Conservation (phyloP, 2,113 vertebrate genomes). For the Datnioides undecimradiatus region DNA sequence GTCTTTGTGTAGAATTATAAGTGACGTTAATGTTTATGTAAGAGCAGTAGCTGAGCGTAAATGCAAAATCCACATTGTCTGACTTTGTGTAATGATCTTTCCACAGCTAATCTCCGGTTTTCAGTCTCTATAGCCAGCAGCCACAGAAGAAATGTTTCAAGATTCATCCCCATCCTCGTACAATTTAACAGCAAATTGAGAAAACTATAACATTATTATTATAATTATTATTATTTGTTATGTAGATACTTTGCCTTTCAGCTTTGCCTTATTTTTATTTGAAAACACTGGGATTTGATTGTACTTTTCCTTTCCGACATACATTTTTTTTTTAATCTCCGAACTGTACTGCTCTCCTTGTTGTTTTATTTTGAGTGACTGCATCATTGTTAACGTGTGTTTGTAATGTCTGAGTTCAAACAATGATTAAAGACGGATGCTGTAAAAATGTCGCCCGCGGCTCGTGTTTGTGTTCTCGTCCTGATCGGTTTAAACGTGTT, state of each 20-base stretch:
- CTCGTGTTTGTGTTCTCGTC: slow-evolving; percentile 43
- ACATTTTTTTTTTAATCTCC: slow-evolving; percentile 64
- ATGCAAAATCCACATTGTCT: not conserved
- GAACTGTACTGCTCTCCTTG: slow-evolving; percentile 55
- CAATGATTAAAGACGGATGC: slow-evolving; percentile 71
- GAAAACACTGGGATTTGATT: slow-evolving; percentile 48
- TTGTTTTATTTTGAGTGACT: slow-evolving; percentile 68
- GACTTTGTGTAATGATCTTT: slow-evolving; percentile 19
- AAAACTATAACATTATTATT: slow-evolving; percentile 52
- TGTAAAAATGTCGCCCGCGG: slow-evolving; percentile 33
- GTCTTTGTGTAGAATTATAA: not conserved
- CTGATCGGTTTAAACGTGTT: slow-evolving; percentile 36
- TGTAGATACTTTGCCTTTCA: slow-evolving; percentile 73
- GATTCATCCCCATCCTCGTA: slow-evolving; percentile 59
- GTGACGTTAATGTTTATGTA: not conserved
- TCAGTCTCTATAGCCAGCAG: slow-evolving; percentile 55
- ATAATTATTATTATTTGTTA: slow-evolving; percentile 55
- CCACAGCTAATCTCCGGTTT: slow-evolving; percentile 73
- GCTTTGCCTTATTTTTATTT: slow-evolving; percentile 78
- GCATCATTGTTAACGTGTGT: slow-evolving; percentile 69
- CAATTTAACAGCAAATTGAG: slow-evolving; percentile 49
- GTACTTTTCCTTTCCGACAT: slow-evolving; percentile 46
- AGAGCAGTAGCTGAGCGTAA: not conserved
- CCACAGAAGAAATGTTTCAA: slow-evolving; percentile 61
- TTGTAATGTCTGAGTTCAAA: slow-evolving; percentile 72